Evolutionary conservation across 2,113 vertebrate genomes (phyloP).

Genomic region (Camelus dromedarius): DNA sequence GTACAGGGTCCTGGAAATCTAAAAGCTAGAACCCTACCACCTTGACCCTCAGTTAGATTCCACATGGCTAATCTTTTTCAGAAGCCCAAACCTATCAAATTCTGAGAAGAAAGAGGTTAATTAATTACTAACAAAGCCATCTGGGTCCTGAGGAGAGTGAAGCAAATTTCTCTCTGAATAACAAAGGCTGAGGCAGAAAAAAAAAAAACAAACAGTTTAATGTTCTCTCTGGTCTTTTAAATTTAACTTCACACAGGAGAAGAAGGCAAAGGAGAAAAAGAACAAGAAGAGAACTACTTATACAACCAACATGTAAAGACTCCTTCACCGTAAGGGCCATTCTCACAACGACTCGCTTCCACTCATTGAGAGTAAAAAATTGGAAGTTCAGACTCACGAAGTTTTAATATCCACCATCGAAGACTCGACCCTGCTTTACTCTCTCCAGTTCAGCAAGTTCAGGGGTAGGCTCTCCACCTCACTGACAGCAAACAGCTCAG

Average conservation of each 20-base stretch:
- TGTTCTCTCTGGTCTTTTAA: neutral
- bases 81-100: conserved; percentile 18
- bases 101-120: conserved; percentile 75
- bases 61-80: neutral
- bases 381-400: neutral
- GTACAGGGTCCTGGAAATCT: neutral
- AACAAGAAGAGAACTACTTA: neutral
- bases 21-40: neutral
- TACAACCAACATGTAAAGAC: fast-evolving
- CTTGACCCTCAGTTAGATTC: neutral
- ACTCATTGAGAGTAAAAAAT: neutral
- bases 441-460: neutral
- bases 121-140: conserved; percentile 60
- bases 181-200: conserved; percentile 64
- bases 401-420: fast-evolving
- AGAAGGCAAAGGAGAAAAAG: neutral
- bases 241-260: neutral
- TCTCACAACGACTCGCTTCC: neutral
- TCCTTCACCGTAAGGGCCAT: neutral
- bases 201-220: conserved; percentile 30
- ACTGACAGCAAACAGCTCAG: neutral
- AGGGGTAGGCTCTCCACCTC: neutral
- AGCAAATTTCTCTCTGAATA: conserved; percentile 72
- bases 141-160: conserved; percentile 2
- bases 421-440: fast-evolving